These are phyloP conservation scores for Aproaerema taeniolella DNA, from an alignment of 2,888 invertebrate genomes.

Conservation along the genomic window DNA sequence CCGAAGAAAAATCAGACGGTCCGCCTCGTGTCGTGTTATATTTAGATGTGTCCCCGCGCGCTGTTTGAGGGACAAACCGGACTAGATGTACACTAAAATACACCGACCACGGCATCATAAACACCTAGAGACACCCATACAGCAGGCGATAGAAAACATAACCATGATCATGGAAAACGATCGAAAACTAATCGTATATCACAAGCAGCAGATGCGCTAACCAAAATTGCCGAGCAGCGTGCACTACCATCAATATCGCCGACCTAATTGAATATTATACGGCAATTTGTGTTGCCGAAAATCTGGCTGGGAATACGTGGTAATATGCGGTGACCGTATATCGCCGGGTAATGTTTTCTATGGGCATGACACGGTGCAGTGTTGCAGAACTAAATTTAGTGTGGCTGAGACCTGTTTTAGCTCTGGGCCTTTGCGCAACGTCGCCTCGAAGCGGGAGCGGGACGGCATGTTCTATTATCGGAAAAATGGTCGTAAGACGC, in stretches of 20 bases:
- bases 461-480: conserved; percentile 67
- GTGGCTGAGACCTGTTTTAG: conserved; percentile 59
- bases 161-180: conserved; percentile 26
- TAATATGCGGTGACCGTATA: conserved; percentile 70
- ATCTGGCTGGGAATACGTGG: conserved; percentile 54
- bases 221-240: conserved; percentile 63
- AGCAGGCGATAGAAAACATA: neutral
- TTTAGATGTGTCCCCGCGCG: conserved; percentile 51
- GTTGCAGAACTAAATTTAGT: conserved; percentile 68
- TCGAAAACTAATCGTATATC: conserved; percentile 73
- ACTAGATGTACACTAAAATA: conserved; percentile 17
- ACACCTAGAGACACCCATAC: neutral
- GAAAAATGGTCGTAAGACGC: conserved; percentile 47
- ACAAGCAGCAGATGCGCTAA: conserved; percentile 67
- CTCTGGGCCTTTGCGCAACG: conserved; percentile 66
- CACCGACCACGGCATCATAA: neutral
- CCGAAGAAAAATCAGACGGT: conserved; percentile 56
- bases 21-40: conserved; percentile 44
- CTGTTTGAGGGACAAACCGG: conserved; percentile 58
- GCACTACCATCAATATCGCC: conserved; percentile 60
- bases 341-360: conserved; percentile 64
- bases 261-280: conserved; percentile 76
- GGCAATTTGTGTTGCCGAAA: conserved; percentile 73
- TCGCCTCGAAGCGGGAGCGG: conserved; percentile 38
- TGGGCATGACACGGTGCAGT: conserved; percentile 60